phyloP scores from a whole-genome alignment of 2,888 invertebrate species.

The Sarcophaga rosellei region DNA sequence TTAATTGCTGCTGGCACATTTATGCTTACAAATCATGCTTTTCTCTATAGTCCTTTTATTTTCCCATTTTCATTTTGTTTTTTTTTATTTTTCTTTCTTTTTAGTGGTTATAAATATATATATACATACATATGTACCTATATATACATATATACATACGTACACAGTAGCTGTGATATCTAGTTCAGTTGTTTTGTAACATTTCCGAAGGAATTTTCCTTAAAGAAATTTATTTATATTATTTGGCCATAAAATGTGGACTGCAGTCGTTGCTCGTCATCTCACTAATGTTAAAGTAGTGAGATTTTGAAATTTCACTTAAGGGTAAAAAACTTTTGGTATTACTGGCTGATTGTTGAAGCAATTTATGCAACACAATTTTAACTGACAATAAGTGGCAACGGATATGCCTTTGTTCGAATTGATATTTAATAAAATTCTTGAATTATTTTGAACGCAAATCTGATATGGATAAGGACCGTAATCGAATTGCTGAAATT shows the following conservation, averaged over 20 bases:
- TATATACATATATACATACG: too few species aligned
- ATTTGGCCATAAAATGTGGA: conserved; percentile 39
- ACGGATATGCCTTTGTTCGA: conserved; percentile 18
- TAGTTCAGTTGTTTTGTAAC: conserved; percentile 26
- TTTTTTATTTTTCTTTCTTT: too few species aligned
- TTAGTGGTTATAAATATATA: too few species aligned
- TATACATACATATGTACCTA: too few species aligned
- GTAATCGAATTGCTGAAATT: conserved; percentile 41
- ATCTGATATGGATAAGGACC: not conserved
- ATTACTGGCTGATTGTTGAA: conserved; percentile 14
- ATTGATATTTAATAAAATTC: conserved; percentile 46
- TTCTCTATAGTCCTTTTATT: conserved; percentile 13
- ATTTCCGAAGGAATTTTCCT: conserved; percentile 46
- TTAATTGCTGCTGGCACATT: conserved; percentile 66
- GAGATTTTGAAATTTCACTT: conserved; percentile 20
- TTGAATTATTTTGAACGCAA: conserved; percentile 49
- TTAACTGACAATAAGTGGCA: conserved; percentile 51
- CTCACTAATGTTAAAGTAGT: conserved; percentile 5
- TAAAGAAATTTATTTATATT: conserved; percentile 27
- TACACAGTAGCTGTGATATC: not conserved
- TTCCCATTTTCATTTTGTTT: not conserved
- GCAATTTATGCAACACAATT: conserved; percentile 38
- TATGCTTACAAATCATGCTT: conserved; percentile 35
- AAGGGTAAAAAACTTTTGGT: conserved; percentile 20
- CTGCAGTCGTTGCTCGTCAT: conserved; percentile 33